A percentile compares a stretch with the other conserved stretches of the same genome.
Evolutionary conservation across 2,888 invertebrate species (phyloP).

Genomic region (Epiblema foenella): DNA sequence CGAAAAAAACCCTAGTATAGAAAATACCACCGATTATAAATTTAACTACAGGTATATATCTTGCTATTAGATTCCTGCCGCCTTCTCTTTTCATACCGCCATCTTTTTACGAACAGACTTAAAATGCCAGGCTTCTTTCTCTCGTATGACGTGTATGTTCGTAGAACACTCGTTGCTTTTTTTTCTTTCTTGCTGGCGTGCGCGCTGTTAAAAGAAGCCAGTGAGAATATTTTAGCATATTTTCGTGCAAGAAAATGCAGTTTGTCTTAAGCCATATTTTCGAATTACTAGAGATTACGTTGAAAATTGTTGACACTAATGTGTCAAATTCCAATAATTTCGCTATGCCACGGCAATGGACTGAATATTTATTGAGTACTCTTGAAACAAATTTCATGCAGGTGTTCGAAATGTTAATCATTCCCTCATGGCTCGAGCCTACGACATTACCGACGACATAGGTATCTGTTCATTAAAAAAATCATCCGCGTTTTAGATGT

Average conservation of each 20-base stretch:
- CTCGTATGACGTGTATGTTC: slow-evolving; percentile 41
- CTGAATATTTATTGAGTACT: too few species aligned
- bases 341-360: too few species aligned
- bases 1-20: too few species aligned
- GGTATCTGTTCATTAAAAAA: too few species aligned
- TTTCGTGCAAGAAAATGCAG: slow-evolving; percentile 27
- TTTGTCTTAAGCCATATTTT: slow-evolving; percentile 1
- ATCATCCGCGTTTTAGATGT: too few species aligned
- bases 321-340: too few species aligned
- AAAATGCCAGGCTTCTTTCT: slow-evolving; percentile 49
- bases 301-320: background rate
- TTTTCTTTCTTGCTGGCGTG: slow-evolving; percentile 20
- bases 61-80: background rate
- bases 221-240: slow-evolving; percentile 38
- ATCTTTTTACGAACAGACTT: slow-evolving; percentile 43
- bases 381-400: background rate
- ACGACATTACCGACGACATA: too few species aligned
- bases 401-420: too few species aligned
- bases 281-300: background rate
- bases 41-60: too few species aligned
- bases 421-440: too few species aligned
- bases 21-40: background rate
- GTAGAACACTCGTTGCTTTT: slow-evolving; percentile 39
- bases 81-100: slow-evolving; percentile 17
- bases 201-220: slow-evolving; percentile 26